These are phyloP conservation scores for Platichthys flesus DNA, from an alignment of 2,113 vertebrate genomes.

Conservation along the genomic window DNA sequence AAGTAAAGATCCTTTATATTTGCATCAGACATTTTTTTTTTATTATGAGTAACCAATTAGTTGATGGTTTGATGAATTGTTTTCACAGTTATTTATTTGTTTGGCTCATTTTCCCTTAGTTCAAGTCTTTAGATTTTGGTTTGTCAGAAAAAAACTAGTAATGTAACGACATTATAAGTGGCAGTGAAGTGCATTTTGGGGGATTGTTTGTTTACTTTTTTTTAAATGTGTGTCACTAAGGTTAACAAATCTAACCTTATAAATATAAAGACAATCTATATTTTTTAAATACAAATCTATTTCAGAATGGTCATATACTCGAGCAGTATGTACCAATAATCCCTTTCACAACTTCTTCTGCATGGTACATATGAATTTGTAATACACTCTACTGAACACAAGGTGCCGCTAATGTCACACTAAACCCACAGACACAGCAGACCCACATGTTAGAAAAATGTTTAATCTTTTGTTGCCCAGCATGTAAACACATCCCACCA, in stretches of 20 bases:
- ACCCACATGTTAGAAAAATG: conserved; percentile 63
- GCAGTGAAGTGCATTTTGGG: neutral
- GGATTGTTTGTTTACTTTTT: neutral
- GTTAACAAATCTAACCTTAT: neutral
- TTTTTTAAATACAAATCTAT: neutral
- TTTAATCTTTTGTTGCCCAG: conserved; percentile 73
- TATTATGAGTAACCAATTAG: too few species aligned
- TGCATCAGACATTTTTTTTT: too few species aligned
- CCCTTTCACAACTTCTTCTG: neutral
- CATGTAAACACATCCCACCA: conserved; percentile 68
- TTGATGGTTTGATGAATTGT: too few species aligned
- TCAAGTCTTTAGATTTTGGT: too few species aligned
- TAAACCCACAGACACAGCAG: conserved; percentile 25
- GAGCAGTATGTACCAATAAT: too few species aligned
- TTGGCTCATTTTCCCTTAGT: too few species aligned
- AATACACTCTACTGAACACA: conserved; percentile 38
- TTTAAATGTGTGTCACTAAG: neutral
- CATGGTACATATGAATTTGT: neutral
- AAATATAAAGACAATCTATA: neutral
- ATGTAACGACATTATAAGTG: too few species aligned
- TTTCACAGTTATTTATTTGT: too few species aligned
- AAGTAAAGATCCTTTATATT: too few species aligned
- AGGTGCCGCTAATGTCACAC: conserved; percentile 42
- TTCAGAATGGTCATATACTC: neutral
- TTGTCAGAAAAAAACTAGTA: too few species aligned